Evolutionary conservation across 2,113 vertebrate species (phyloP).

Genomic region (Pseudonaja textilis): DNA sequence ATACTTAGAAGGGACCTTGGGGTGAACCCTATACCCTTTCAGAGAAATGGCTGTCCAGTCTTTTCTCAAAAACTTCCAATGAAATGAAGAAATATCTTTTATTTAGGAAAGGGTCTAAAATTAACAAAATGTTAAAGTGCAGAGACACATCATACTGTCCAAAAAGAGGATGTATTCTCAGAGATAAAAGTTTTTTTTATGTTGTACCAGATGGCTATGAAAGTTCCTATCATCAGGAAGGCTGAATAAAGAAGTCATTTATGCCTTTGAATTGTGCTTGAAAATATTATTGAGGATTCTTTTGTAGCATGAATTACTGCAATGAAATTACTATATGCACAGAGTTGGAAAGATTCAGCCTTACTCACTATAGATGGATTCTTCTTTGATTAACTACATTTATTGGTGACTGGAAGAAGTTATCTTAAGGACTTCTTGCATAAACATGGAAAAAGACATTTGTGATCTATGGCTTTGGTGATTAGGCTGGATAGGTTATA

Average conservation of each 20-base stretch:
- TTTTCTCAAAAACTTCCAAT: neutral
- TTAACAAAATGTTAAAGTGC: neutral
- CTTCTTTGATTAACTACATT: neutral
- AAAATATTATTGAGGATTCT: neutral
- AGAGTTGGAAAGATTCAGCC: too few species aligned
- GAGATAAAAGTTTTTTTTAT: neutral
- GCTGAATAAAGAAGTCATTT: neutral
- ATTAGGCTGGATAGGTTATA: neutral
- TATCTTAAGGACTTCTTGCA: neutral
- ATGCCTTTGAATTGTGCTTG: neutral
- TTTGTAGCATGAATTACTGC: neutral
- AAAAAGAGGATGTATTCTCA: neutral
- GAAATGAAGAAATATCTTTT: neutral
- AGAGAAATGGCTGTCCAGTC: too few species aligned
- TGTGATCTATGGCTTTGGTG: neutral
- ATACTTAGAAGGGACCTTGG: too few species aligned
- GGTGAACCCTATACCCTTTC: too few species aligned
- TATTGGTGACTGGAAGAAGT: neutral
- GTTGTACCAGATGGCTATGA: neutral
- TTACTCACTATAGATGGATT: neutral
- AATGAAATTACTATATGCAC: too few species aligned
- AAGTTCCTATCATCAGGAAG: neutral
- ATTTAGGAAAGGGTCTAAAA: neutral
- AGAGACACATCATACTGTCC: neutral
- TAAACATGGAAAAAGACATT: neutral